These are phyloP conservation scores for Ectemnius continuus DNA, from an alignment of 2,888 invertebrate species.

Conservation along the genomic window DNA sequence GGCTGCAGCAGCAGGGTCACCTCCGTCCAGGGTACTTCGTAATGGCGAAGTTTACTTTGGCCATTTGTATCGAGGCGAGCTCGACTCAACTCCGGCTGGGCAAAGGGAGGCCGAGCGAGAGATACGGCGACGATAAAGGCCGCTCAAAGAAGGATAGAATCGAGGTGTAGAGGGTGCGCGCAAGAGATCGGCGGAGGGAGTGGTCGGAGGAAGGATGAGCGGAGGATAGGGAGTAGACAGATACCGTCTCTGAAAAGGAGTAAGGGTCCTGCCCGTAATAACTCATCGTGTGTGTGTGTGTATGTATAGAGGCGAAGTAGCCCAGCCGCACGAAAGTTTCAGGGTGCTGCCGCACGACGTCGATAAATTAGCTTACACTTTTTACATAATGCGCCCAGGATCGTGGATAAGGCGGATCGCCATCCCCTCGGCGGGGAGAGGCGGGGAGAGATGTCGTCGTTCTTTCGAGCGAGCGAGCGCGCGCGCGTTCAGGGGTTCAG, in stretches of 20 bases:
- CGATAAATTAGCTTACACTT: conserved; percentile 73
- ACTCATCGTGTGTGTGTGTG: conserved; percentile 66
- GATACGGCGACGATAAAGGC: conserved; percentile 7
- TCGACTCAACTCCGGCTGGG: background rate
- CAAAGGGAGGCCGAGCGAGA: conserved; percentile 22
- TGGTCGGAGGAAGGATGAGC: background rate
- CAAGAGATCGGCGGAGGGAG: background rate
- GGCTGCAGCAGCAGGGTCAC: conserved; percentile 54
- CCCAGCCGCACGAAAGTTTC: conserved; percentile 57
- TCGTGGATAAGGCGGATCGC: conserved; percentile 37
- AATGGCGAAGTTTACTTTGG: conserved; percentile 77
- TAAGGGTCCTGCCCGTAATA: conserved; percentile 64
- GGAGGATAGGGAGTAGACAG: conserved; percentile 33
- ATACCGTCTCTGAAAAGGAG: conserved; percentile 49
- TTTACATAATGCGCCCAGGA: conserved; percentile 62
- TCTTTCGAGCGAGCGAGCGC: conserved; percentile 16
- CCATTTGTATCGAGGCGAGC: conserved; percentile 72
- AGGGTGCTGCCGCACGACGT: conserved; percentile 52
- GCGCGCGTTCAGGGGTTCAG: conserved; percentile 15
- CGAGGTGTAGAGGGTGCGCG: background rate
- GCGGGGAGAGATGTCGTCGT: conserved; percentile 12
- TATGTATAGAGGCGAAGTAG: conserved; percentile 66
- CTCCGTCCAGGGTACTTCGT: conserved; percentile 67
- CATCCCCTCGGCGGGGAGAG: conserved; percentile 24
- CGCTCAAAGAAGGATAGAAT: conserved; percentile 9